Evolutionary conservation across 1,140 invertebrate genomes (phyloP).

Genomic region (Riptortus pedestris): DNA sequence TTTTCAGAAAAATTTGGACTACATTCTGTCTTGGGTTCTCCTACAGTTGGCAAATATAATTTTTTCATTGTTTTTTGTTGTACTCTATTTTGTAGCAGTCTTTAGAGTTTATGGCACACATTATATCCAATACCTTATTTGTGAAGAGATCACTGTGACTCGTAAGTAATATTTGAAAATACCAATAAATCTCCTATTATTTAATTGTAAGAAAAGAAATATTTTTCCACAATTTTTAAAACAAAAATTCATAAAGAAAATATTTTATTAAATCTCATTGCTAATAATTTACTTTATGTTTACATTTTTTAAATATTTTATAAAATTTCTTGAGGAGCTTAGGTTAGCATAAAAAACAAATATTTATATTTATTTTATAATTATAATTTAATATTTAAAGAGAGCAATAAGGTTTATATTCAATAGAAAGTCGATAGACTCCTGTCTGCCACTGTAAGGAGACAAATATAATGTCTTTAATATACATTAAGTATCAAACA

Average conservation of each 20-base stretch:
- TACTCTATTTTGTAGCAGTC: background rate
- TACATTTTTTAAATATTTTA: background rate
- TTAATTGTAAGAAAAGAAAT: too few relatives aligned
- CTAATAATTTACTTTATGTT: background rate
- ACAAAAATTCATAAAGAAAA: background rate
- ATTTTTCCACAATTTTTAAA: background rate
- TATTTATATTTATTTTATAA: too few relatives aligned
- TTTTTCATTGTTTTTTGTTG: background rate
- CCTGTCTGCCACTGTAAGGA: too few relatives aligned
- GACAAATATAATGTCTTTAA: too few relatives aligned
- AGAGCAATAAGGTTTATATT: too few relatives aligned
- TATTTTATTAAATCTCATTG: background rate
- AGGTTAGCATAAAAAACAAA: background rate
- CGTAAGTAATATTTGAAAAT: background rate
- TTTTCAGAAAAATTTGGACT: slow-evolving; percentile 13
- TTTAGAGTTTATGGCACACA: background rate
- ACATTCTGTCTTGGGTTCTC: background rate
- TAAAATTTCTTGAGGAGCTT: background rate
- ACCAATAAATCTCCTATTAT: too few relatives aligned
- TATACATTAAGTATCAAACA: too few relatives aligned
- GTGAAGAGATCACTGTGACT: background rate
- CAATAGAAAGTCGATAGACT: too few relatives aligned
- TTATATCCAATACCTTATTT: background rate
- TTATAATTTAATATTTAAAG: too few relatives aligned
- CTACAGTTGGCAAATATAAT: background rate